Conservation (phyloP, 2,797 vertebrate genomes). For the Harpagifer antarcticus region DNA sequence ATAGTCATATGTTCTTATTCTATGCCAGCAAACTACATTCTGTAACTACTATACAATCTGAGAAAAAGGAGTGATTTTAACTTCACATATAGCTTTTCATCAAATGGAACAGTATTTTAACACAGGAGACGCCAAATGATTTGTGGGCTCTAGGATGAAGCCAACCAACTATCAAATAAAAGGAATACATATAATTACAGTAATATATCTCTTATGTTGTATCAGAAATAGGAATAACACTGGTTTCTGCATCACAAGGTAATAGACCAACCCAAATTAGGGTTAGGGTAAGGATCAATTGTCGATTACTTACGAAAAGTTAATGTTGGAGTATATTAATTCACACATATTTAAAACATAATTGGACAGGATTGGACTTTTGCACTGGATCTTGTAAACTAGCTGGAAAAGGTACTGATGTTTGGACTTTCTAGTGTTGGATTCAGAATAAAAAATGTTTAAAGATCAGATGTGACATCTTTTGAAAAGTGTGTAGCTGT, state of each 20-base stretch:
- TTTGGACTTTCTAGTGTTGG: constrained; percentile 1
- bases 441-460: constrained; percentile 9
- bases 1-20: constrained; percentile 43
- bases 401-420: not conserved
- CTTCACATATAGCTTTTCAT: constrained; percentile 19
- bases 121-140: constrained; percentile 5
- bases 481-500: constrained; percentile 24
- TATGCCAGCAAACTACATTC: constrained; percentile 44
- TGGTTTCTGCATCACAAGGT: constrained; percentile 4
- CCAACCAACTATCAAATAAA: constrained; percentile 26
- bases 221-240: constrained; percentile 1
- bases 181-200: constrained; percentile 6
- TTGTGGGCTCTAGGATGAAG: constrained; percentile 25
- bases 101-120: not conserved
- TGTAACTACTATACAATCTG: constrained; percentile 47
- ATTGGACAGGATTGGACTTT: not conserved
- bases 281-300: too few relatives aligned
- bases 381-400: not conserved
- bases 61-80: constrained; percentile 41
- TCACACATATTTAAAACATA: too few relatives aligned
- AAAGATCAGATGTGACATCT: constrained; percentile 13
- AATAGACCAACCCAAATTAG: too few relatives aligned
- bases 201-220: not conserved
- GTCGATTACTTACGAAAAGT: too few relatives aligned
- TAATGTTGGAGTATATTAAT: too few relatives aligned